These are phyloP conservation scores for Maccullochella peelii DNA, from an alignment of 2,113 vertebrate genomes.

Conservation along the genomic window DNA sequence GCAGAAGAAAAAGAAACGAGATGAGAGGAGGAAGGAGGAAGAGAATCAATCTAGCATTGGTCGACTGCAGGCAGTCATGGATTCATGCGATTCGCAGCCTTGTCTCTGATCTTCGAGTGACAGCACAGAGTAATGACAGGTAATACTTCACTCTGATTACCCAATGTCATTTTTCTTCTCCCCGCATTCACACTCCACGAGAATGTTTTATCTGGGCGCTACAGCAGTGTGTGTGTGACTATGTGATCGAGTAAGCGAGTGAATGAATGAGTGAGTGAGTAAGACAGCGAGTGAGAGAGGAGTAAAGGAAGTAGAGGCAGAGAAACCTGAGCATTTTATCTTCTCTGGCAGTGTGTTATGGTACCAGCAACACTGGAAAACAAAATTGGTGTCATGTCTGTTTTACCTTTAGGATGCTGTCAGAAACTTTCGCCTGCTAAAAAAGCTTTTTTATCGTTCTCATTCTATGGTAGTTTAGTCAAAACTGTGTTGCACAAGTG, in stretches of 20 bases:
- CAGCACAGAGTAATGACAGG: conserved; percentile 77
- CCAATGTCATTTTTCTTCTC: conserved; percentile 72
- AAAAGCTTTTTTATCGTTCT: not conserved
- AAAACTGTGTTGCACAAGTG: too few species aligned
- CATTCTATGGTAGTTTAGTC: not conserved
- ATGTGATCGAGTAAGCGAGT: conserved; percentile 57
- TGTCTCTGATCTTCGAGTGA: conserved; percentile 72
- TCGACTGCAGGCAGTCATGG: conserved; percentile 48
- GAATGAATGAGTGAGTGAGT: conserved; percentile 48
- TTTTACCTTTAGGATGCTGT: conserved; percentile 11
- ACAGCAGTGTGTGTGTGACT: conserved; percentile 51
- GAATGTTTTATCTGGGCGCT: conserved; percentile 74
- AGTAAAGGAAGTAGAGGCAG: not conserved
- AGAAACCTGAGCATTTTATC: conserved; percentile 29
- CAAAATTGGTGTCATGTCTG: conserved; percentile 23
- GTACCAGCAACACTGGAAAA: conserved; percentile 21
- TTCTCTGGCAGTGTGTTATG: conserved; percentile 27
- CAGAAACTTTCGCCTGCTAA: not conserved
- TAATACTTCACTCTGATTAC: conserved; percentile 77
- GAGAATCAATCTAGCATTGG: conserved; percentile 60
- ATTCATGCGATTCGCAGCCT: conserved; percentile 43
- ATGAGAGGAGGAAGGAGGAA: conserved; percentile 36
- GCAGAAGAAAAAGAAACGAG: conserved; percentile 35
- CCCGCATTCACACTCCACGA: conserved; percentile 54
- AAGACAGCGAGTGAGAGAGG: conserved; percentile 25